Evolutionary conservation across 2,888 invertebrate genomes (phyloP), one percentile per base, ranked within the genome.

Genomic region (Carterocephalus palaemon): DNA sequence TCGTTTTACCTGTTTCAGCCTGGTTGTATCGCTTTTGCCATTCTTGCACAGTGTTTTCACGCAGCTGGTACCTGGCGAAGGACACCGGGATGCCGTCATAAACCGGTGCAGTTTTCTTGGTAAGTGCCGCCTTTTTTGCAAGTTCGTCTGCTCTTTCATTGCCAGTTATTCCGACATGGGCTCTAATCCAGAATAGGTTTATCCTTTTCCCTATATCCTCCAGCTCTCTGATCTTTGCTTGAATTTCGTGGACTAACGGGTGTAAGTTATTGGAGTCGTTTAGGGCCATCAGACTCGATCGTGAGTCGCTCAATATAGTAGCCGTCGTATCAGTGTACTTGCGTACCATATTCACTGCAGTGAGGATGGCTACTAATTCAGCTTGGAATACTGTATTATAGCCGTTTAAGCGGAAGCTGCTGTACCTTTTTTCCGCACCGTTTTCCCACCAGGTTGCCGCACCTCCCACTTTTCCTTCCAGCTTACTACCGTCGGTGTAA

Each of bases 401-500:
- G 2, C 4, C 1, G n/a, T n/a, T n/a, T n/a, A n/a, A n/a, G n/a
- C n/a, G n/a, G n/a, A n/a, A n/a, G n/a, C 4, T 26, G 10, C 7
- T 10, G 26, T 1, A 4, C 6, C 3, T 10, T 2, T 8, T 4
- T 8, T 16, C 31, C 8, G 6, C 4, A 8, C 15, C 16, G 6
- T 15, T 15, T 13, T 5, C 2, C 31, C 31, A 31, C 8, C 15
- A 16, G 16, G 31, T 7, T 4, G 8, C 31, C 4, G 31, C 31
- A 4, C 16, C 31, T 2, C 31, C 31, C 3, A 16, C 16, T 5
- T 31, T 31, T 2, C 16, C 31, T 2, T 31, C 16, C 7, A 31
- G 15, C n/a, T 31, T 31, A 8, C 31, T 31, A 4, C 31, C 31
- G 16, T 31, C 31, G 1, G 31, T 31, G 16, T 10, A 31, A n/a